Conservation (phyloP, 2,888 invertebrate species). For the Kryphioiulus occultus region DNA sequence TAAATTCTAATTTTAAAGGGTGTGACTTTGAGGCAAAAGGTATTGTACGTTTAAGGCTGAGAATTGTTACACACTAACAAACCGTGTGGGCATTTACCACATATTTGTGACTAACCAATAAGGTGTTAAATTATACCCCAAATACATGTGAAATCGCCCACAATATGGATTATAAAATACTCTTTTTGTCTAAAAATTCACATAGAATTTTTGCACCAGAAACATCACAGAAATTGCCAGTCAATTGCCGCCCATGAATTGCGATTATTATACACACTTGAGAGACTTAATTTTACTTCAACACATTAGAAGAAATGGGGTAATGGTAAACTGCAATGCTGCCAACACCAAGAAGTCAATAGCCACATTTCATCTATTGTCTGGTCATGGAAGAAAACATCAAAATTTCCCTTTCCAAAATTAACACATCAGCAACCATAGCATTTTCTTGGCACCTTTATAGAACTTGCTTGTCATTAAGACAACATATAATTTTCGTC, state of each 20-base stretch:
- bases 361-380: not conserved
- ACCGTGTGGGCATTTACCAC: not conserved
- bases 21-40: not conserved
- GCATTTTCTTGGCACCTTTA: no score
- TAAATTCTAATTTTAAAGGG: not conserved
- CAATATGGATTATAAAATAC: not conserved
- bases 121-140: not conserved
- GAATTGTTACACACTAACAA: not conserved
- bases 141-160: not conserved
- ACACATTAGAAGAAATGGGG: not conserved
- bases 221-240: not conserved
- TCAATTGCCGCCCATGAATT: not conserved
- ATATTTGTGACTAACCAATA: not conserved
- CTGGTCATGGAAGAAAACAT: no score
- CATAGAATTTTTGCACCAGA: not conserved
- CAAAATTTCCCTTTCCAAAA: no score
- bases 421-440: no score
- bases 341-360: not conserved
- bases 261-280: not conserved
- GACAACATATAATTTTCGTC: no score
- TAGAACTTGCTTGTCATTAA: no score
- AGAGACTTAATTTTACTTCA: not conserved
- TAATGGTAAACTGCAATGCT: not conserved
- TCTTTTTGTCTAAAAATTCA: not conserved
- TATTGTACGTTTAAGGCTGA: not conserved